Base-by-base conservation (phyloP, 2,888 invertebrate species). In the Molanna angustata region DNA sequence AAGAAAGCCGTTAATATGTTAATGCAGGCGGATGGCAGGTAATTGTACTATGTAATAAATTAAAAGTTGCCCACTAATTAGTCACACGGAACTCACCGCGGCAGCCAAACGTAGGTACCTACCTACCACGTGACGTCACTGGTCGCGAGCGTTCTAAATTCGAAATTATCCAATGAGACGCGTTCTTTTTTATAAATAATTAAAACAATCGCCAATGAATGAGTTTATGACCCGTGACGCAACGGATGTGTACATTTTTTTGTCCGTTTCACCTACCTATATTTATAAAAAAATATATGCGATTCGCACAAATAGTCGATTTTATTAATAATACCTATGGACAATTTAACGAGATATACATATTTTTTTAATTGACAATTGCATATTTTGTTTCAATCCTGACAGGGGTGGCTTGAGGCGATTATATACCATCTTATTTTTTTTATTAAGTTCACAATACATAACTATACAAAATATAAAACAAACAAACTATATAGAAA, bases 1-100 rank as follows among this genome's bases (percentile, higher is more conserved):
- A 33, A 43, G 50, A 50, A 50, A 35, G 50, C 33, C 50, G 50
- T 50, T 50, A 50, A 43, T 50, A 50, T 50, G 50, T 32, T 50
- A 50, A 50, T 50, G 4, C 22, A 22, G n/a, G 18, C 22, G 27
- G 42, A 49, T 43, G 37, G 50, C 37, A 37, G 22, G 45, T 45
- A 44, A 11, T 42, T 49, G 37, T 37, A 18, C 9, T 4, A 17
- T 7, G 43, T 37, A 37, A 50, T 50, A 50, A 44, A 50, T 50
- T 43, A 50, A 50, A 44, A 44, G 19, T 27, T 18, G 16, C 11
- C 37, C 51, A 40, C 39, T 51, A 51, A 45, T 51, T 51, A 51
- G 44, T 35, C 51, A 27, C 44, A 51, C 51, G 51, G 45, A 51
- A 44, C 45, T n/a, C 4, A 19, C 11, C 14, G 14, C 37, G 6